Evolutionary conservation across 2,888 invertebrate genomes (phyloP).

Genomic region (Gymnosoma rotundatum): DNA sequence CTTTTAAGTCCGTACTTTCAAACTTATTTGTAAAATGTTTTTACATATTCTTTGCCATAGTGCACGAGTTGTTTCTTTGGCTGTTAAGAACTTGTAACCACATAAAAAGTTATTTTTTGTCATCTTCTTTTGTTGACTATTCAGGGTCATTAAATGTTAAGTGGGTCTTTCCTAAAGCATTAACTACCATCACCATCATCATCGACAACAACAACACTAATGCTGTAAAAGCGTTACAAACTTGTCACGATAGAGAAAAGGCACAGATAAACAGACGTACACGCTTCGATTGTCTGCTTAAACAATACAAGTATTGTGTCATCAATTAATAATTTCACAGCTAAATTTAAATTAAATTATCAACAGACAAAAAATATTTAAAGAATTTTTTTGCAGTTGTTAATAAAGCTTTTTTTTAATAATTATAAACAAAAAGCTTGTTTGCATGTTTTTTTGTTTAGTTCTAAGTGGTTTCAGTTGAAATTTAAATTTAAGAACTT

Average conservation of each 20-base stretch:
- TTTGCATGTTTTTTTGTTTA: neutral
- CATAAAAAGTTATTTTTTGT: neutral
- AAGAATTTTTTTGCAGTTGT: conserved; percentile 10
- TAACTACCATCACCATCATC: neutral
- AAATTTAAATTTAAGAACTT: conserved; percentile 38
- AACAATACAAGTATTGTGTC: conserved; percentile 37
- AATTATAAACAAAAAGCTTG: conserved; percentile 4
- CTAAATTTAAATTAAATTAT: conserved; percentile 58
- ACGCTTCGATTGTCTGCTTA: neutral
- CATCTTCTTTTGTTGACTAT: conserved; percentile 41
- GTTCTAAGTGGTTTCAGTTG: neutral
- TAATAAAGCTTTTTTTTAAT: conserved; percentile 15
- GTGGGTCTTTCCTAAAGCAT: conserved; percentile 65
- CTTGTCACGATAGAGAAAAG: neutral
- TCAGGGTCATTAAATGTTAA: conserved; percentile 70
- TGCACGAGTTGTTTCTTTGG: neutral
- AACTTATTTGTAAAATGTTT: too few species aligned
- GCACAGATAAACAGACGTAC: neutral
- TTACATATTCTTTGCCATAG: too few species aligned
- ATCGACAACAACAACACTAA: conserved; percentile 21
- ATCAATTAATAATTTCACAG: conserved; percentile 65
- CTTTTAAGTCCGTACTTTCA: too few species aligned
- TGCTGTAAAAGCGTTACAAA: conserved; percentile 30
- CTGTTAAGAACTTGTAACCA: neutral
- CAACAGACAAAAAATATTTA: conserved; percentile 48